Percentiles rank a stretch among this genome's conserved stretches.
phyloP scores from a whole-genome alignment of 2,888 invertebrate species.

The Noctua comes region DNA sequence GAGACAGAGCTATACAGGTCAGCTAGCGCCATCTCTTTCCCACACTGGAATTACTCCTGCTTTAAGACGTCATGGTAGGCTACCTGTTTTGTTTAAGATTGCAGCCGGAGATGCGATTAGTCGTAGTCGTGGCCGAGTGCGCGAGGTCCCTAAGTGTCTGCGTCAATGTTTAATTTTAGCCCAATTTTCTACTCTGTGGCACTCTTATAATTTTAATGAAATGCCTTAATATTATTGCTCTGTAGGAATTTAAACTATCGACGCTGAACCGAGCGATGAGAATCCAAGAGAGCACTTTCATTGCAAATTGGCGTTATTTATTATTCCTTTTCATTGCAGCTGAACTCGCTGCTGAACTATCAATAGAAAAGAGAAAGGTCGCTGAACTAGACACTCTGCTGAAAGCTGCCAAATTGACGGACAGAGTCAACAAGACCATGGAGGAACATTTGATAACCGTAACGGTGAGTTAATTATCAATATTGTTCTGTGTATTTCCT shows the following conservation, averaged over 20 bases:
- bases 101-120: too few relatives aligned
- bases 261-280: not conserved
- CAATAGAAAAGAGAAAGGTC: conserved; percentile 77
- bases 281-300: not conserved
- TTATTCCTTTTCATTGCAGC: conserved; percentile 64
- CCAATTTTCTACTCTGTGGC: not conserved
- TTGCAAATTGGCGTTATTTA: not conserved
- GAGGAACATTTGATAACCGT: conserved; percentile 66
- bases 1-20: too few relatives aligned
- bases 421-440: conserved; percentile 69
- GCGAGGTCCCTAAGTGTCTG: not conserved
- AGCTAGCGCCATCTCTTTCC: too few relatives aligned
- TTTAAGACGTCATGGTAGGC: too few relatives aligned
- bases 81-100: not conserved
- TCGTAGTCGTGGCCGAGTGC: not conserved
- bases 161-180: not conserved
- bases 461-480: conserved; percentile 61
- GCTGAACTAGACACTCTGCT: conserved; percentile 77
- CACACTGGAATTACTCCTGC: too few relatives aligned
- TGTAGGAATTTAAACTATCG: not conserved
- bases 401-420: conserved; percentile 70
- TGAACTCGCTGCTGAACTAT: conserved; percentile 74
- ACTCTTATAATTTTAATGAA: not conserved
- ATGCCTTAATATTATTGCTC: not conserved
- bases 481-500: not conserved